Percentiles rank a stretch among this genome's conserved stretches.
Evolutionary conservation across 2,797 vertebrate species (phyloP).

Genomic region (Mus caroli): DNA sequence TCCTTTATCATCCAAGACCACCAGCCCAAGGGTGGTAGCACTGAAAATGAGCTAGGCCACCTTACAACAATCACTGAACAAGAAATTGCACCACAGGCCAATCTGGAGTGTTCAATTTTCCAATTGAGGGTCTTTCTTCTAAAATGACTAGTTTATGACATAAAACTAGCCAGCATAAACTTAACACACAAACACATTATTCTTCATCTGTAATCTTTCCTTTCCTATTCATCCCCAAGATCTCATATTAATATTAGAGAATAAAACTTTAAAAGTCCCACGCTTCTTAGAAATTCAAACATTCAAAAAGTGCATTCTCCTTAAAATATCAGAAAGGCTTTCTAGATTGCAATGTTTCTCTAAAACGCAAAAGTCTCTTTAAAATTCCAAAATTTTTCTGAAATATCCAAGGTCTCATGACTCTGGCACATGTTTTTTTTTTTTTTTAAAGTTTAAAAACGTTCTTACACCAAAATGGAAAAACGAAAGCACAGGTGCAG

Average conservation of each 20-base stretch:
- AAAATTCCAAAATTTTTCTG: neutral
- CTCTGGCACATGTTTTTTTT: neutral
- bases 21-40: no score
- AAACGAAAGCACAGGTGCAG: neutral
- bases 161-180: neutral
- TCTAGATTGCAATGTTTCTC: neutral
- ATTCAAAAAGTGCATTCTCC: neutral
- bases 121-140: neutral
- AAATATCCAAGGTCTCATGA: neutral
- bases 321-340: neutral
- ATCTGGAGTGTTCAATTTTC: neutral
- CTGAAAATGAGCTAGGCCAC: neutral
- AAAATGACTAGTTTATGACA: neutral
- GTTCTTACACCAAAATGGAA: neutral
- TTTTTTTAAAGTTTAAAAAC: neutral
- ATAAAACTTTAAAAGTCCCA: neutral
- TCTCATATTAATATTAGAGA: neutral
- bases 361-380: neutral
- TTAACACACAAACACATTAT: neutral
- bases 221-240: neutral
- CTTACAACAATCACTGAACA: neutral
- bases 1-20: neutral
- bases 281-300: neutral
- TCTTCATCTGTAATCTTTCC: neutral
- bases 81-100: neutral